Base-by-base conservation (phyloP, 1,140 invertebrate genomes). In the Drosophila nannoptera region DNA sequence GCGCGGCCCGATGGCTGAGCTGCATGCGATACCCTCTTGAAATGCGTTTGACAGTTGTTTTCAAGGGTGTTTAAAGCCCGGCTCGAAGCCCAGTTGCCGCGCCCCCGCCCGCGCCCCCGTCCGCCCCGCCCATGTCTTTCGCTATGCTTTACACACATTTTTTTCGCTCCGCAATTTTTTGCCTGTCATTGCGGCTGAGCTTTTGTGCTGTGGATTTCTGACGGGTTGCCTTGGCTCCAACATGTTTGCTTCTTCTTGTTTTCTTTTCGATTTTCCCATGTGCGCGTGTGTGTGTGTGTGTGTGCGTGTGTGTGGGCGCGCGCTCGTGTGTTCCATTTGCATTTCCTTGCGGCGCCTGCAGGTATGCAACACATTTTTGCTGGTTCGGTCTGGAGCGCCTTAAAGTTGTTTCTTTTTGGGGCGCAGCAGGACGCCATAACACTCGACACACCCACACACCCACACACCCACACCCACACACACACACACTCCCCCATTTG, bases 1-100 rank as follows among this genome's bases (percentile, higher is more conserved):
- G 31, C 48, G 12, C 7, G 32, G 7, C 46, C 36, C 12, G 32
- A 12, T 49, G 38, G 9, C 35, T 12, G 29, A 22, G 38, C 53
- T 67, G 69, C 55, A 45, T 71, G 42, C 43, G 63, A 68, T 67
- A 61, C 50, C 56, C 63, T 71, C 69, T 67, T 49, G 49, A 77
- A 82, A 77, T 81, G 78, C 78, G 78, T 82, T 81, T 82, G 78
- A 81, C 78, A 81, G 78, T 81, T 82, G 70, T 77, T 81, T 82
- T 77, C 78, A 74, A 81, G 78, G 78, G 78, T 81, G 78, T 81
- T 81, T 81, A 73, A 61, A 59, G 61, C 60, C 49, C 55, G 60
- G 16, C 69, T 68, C 63, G 22, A 22, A 22, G 22, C 22, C 61
- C 60, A 46, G 36, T 42, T 32, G 42, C 32, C 52, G 38, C 29